Conservation (phyloP, 1,140 invertebrate species). For the Drosophila sulfurigaster region DNA sequence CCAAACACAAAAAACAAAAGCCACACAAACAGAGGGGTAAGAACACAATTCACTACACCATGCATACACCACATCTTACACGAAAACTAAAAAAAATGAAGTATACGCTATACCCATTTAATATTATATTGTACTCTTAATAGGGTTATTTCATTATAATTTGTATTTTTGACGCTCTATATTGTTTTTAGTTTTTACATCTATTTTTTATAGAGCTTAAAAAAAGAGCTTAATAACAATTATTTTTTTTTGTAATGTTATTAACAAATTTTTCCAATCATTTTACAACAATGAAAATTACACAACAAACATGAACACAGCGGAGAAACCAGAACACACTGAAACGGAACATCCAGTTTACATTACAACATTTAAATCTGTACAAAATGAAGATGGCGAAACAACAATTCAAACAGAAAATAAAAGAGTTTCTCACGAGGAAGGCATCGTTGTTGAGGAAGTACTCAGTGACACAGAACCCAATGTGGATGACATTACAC, state of each 20-base stretch:
- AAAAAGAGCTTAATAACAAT: neutral
- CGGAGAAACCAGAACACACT: slow-evolving; percentile 74
- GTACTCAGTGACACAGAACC: slow-evolving; percentile 83
- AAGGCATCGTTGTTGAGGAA: slow-evolving; percentile 84
- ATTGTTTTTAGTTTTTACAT: neutral
- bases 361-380: slow-evolving; percentile 84
- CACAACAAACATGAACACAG: slow-evolving; percentile 51
- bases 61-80: slow-evolving; percentile 56
- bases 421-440: slow-evolving; percentile 77
- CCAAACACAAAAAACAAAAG: slow-evolving; percentile 75
- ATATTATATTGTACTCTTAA: slow-evolving; percentile 14
- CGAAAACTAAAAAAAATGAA: slow-evolving; percentile 42
- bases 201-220: slow-evolving; percentile 1
- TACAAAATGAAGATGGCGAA: slow-evolving; percentile 81
- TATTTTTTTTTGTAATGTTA: slow-evolving; percentile 15
- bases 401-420: slow-evolving; percentile 77
- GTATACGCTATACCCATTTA: slow-evolving; percentile 64
- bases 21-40: slow-evolving; percentile 82
- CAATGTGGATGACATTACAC: slow-evolving; percentile 68
- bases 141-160: slow-evolving; percentile 4
- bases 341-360: slow-evolving; percentile 79
- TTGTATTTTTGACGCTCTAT: neutral
- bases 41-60: slow-evolving; percentile 74
- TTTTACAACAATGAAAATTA: slow-evolving; percentile 45
- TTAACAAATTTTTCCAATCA: slow-evolving; percentile 66